Conservation (phyloP, 1,140 invertebrate genomes). For the Daktulosphaira vitifoliae region DNA sequence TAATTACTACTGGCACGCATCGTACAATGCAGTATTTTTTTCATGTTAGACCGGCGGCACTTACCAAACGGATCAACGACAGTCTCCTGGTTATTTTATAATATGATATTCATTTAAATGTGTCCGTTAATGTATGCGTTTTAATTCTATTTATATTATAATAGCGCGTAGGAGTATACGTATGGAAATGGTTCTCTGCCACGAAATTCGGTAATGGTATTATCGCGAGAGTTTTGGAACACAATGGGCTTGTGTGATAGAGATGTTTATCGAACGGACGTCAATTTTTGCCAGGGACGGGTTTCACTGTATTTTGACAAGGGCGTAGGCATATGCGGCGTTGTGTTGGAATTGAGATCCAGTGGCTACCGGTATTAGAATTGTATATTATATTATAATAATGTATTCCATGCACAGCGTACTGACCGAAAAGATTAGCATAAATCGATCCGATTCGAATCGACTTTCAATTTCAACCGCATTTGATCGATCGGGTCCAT, state of each 20-base stretch:
- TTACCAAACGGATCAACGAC: too few species aligned
- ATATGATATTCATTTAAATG: too few species aligned
- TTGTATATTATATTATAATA: neutral
- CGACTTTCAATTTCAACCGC: constrained; percentile 15
- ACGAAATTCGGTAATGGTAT: too few species aligned
- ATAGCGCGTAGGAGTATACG: too few species aligned
- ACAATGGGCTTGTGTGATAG: neutral
- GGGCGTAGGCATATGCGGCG: constrained; percentile 1
- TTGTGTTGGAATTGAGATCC: neutral
- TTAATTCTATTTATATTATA: too few species aligned
- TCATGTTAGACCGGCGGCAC: too few species aligned
- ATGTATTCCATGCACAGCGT: neutral
- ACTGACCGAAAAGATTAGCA: constrained; percentile 17
- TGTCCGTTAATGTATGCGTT: too few species aligned
- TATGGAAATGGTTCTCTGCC: too few species aligned
- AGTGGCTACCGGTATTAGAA: constrained; percentile 22
- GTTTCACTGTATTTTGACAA: constrained; percentile 20
- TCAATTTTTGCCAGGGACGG: constrained; percentile 9
- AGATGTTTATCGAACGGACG: neutral
- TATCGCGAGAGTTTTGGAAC: neutral
- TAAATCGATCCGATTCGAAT: neutral
- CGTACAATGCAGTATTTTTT: too few species aligned
- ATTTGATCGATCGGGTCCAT: constrained; percentile 28
- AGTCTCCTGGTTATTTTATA: too few species aligned
- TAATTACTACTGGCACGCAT: too few species aligned